phyloP scores from a whole-genome alignment of 2,797 vertebrate genomes.

The Hypotaenidia okinawae region DNA sequence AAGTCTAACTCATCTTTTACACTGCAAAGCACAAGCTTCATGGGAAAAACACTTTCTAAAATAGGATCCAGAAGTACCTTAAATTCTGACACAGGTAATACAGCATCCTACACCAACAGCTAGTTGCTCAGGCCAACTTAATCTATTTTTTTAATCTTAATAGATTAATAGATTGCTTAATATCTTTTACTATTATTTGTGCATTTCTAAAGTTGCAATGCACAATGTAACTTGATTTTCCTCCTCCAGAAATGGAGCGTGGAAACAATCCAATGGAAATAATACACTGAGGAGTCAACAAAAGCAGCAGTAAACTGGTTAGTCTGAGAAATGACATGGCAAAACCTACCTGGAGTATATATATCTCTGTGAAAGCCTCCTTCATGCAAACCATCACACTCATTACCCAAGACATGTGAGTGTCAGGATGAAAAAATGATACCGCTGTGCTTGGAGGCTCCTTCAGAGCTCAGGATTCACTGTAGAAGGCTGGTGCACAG shows the following conservation, averaged over 20 bases:
- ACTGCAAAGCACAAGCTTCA: not conserved
- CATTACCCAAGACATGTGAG: not conserved
- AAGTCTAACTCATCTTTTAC: not conserved
- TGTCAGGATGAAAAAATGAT: not conserved
- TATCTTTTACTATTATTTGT: not conserved
- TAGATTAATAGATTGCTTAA: not conserved
- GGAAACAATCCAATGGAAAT: not conserved
- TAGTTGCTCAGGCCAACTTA: not conserved
- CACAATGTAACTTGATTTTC: not conserved
- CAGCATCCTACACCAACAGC: not conserved
- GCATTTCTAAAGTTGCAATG: not conserved
- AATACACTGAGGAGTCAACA: not conserved
- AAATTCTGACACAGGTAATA: not conserved
- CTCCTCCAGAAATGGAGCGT: not conserved
- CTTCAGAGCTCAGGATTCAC: not conserved
- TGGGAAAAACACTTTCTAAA: not conserved
- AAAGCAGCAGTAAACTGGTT: not conserved
- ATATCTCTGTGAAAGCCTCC: not conserved
- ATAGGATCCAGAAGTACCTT: not conserved
- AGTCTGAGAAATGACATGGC: not conserved
- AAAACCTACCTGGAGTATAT: not conserved
- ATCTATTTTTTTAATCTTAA: too few relatives aligned
- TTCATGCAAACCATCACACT: not conserved
- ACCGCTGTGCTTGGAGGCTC: rapidly evolving
- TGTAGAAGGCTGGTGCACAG: not conserved